A percentile compares a stretch with the other conserved stretches of the same genome.
phyloP scores from a whole-genome alignment of 2,113 vertebrate species.

The Callochromis pleurospilus region DNA sequence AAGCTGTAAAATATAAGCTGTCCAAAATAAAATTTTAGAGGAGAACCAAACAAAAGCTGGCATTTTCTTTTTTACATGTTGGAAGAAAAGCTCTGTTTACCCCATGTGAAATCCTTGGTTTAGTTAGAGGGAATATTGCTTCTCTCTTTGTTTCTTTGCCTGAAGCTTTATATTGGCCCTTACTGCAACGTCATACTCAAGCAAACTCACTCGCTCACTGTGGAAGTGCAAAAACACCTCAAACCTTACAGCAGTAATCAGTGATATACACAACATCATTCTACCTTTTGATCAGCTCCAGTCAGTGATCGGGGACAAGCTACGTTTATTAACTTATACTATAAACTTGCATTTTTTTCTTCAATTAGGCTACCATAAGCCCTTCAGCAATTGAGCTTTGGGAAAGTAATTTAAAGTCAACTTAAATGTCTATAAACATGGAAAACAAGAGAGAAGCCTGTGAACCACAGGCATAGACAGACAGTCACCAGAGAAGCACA shows the following conservation, averaged over 20 bases:
- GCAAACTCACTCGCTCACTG: neutral
- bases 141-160: neutral
- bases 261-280: neutral
- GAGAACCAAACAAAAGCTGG: neutral
- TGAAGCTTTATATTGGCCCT: neutral
- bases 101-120: neutral
- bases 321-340: neutral
- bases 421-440: neutral
- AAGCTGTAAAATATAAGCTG: slow-evolving; percentile 4
- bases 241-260: neutral
- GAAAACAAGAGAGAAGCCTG: neutral
- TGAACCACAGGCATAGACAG: neutral
- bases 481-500: neutral
- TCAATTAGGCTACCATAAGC: neutral
- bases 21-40: neutral
- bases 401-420: neutral
- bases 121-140: neutral
- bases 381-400: neutral
- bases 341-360: neutral
- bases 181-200: neutral
- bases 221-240: neutral
- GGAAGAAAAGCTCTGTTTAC: neutral
- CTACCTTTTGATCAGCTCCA: neutral
- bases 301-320: neutral
- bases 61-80: no score